phyloP scores from a whole-genome alignment of 2,888 invertebrate species.

The Oxycera nigricornis region DNA sequence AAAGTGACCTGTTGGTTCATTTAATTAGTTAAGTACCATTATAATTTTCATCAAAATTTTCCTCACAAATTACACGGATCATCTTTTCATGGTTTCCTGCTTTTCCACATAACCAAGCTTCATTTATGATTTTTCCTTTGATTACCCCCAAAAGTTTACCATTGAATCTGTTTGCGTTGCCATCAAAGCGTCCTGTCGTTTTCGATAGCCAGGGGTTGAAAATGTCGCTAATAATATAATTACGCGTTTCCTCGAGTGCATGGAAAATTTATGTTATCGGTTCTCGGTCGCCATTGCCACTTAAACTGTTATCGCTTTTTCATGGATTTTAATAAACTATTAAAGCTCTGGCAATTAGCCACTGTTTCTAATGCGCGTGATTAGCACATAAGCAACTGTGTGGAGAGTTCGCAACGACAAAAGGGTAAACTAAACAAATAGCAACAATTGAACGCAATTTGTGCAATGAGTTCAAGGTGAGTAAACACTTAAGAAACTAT shows the following conservation, averaged over 20 bases:
- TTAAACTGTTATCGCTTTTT: conserved; percentile 23
- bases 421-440: background rate
- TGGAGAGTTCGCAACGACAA: conserved; percentile 8
- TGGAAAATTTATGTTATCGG: conserved; percentile 31
- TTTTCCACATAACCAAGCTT: background rate
- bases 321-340: conserved; percentile 38
- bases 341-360: conserved; percentile 28
- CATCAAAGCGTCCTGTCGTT: conserved; percentile 11
- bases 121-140: conserved; percentile 5
- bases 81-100: background rate
- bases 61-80: background rate
- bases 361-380: conserved; percentile 29
- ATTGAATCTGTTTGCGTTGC: conserved; percentile 1
- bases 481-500: conserved; percentile 15
- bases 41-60: no score
- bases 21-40: background rate
- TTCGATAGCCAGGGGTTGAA: background rate
- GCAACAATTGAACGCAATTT: background rate
- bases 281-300: conserved; percentile 13
- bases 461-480: conserved; percentile 31
- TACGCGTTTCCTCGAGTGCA: conserved; percentile 12
- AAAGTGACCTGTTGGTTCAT: no score
- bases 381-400: conserved; percentile 31
- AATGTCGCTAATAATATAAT: background rate
- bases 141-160: background rate